Conservation (phyloP, 2,797 vertebrate genomes). For the Cheirogaleus major region DNA sequence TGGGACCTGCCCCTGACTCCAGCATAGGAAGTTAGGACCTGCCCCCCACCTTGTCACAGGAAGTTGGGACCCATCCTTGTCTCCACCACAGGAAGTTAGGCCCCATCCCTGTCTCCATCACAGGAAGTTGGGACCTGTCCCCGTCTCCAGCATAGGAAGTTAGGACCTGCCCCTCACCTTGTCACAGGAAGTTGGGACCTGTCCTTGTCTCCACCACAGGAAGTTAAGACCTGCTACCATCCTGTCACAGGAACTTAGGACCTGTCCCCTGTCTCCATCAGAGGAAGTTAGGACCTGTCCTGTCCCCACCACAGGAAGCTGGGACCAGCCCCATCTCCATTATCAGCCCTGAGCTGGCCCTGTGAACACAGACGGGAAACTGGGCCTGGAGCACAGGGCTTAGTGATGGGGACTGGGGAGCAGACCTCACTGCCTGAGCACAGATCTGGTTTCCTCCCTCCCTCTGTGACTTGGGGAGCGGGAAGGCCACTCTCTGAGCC, state of each 20-base stretch:
- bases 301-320: not conserved
- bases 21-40: not conserved
- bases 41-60: not conserved
- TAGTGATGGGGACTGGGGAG: not conserved
- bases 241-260: not conserved
- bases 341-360: not conserved
- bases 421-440: not conserved
- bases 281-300: not conserved
- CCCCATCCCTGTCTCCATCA: not conserved
- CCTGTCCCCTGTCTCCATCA: fast-evolving
- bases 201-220: not conserved
- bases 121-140: not conserved
- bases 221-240: not conserved
- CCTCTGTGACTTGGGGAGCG: not conserved
- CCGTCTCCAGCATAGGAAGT: not conserved
- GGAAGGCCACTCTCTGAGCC: not conserved
- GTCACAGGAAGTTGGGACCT: not conserved
- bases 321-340: not conserved
- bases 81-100: not conserved
- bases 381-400: not conserved
- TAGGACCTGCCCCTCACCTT: fast-evolving
- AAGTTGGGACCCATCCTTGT: not conserved
- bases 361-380: not conserved
- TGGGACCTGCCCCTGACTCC: fast-evolving
- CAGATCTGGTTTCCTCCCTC: not conserved